Evolutionary conservation across 23 tunicate species (phyloP).

Genomic region (Halocynthia aurantium): DNA sequence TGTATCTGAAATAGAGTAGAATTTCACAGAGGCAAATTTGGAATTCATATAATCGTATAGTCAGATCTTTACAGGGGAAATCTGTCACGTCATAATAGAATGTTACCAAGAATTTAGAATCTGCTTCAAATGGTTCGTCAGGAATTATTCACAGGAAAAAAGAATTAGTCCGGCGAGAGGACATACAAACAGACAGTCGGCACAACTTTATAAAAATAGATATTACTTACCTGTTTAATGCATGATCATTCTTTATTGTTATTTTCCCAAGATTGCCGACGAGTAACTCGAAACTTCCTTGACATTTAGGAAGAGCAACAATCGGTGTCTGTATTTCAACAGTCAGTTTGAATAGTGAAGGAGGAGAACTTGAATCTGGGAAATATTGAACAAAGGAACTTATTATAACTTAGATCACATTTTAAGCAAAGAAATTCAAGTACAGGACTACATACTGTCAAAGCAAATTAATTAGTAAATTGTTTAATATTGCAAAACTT

Average conservation of each 20-base stretch:
- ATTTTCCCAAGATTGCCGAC: conserved; percentile 84
- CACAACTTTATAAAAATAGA: not conserved
- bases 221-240: not conserved
- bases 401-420: too few species aligned
- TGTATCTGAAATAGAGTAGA: not conserved
- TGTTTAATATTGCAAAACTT: too few species aligned
- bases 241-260: conserved; percentile 57
- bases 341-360: conserved; percentile 13
- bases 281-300: conserved; percentile 81
- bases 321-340: conserved; percentile 66
- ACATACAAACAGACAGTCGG: not conserved
- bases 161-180: too few species aligned
- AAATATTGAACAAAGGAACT: not conserved
- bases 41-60: not conserved
- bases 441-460: too few species aligned
- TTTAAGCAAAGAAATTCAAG: too few species aligned
- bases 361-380: conserved; percentile 9
- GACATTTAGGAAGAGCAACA: conserved; percentile 71
- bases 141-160: too few species aligned
- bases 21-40: too few species aligned
- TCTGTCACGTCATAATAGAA: too few species aligned
- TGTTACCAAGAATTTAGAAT: not conserved
- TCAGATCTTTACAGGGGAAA: not conserved
- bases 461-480: too few species aligned
- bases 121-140: not conserved